These are phyloP conservation scores for Lysandra bellargus DNA, from an alignment of 2,888 invertebrate genomes.

Conservation along the genomic window DNA sequence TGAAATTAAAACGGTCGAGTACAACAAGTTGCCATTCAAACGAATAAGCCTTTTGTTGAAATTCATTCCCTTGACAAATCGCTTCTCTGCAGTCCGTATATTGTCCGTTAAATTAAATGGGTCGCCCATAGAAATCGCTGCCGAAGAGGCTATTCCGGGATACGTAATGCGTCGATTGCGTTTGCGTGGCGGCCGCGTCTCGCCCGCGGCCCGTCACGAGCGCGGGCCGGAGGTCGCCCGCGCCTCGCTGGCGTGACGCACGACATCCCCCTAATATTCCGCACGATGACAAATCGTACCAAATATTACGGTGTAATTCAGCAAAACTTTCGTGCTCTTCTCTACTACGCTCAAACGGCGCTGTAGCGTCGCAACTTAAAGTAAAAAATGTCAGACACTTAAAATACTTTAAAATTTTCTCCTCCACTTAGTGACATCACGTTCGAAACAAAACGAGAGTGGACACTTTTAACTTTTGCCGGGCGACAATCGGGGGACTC, in stretches of 20 bases:
- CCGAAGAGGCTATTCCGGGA: constrained; percentile 69
- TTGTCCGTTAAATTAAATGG: constrained; percentile 76
- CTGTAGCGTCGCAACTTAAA: background rate
- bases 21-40: constrained; percentile 79
- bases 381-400: constrained; percentile 25
- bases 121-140: constrained; percentile 68
- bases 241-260: constrained; percentile 20
- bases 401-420: constrained; percentile 27
- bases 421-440: constrained; percentile 28
- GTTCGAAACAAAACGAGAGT: constrained; percentile 23
- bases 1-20: constrained; percentile 78
- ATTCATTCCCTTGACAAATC: constrained; percentile 79
- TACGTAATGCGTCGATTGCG: constrained; percentile 70
- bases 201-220: constrained; percentile 49
- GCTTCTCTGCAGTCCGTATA: constrained; percentile 68
- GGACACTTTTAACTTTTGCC: constrained; percentile 34
- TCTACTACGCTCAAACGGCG: background rate
- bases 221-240: background rate
- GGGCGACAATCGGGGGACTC: constrained; percentile 35
- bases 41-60: constrained; percentile 75
- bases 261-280: constrained; percentile 18
- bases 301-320: background rate
- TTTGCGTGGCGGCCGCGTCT: constrained; percentile 61
- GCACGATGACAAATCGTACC: constrained; percentile 10
- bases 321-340: background rate